These are phyloP conservation scores for Euphydryas editha DNA, from an alignment of 2,888 invertebrate species.

Conservation along the genomic window DNA sequence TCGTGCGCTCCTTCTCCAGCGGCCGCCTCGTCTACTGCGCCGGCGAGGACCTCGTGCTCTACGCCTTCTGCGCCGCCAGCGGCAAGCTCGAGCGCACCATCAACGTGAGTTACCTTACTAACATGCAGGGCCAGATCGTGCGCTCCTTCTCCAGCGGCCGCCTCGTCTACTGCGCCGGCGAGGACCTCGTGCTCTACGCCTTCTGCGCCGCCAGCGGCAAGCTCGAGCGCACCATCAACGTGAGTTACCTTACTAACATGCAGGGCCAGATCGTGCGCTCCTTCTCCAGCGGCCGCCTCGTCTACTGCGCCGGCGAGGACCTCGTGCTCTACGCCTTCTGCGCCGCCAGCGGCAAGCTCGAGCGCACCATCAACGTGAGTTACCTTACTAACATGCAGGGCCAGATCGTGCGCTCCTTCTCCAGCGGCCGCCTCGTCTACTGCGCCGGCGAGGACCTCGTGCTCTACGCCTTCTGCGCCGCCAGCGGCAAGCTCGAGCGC, in stretches of 20 bases:
- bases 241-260: no score
- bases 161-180: no score
- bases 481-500: constrained; percentile 88
- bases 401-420: no score
- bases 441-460: no score
- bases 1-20: neutral
- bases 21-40: constrained; percentile 99
- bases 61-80: constrained; percentile 75
- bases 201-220: neutral
- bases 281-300: no score
- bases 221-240: no score
- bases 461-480: constrained; percentile 82
- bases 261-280: no score
- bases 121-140: neutral
- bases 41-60: constrained; percentile 98
- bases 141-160: neutral
- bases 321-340: constrained; percentile 61
- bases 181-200: neutral
- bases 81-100: constrained; percentile 88
- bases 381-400: no score
- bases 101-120: constrained; percentile 65
- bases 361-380: no score
- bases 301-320: no score
- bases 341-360: constrained; percentile 91
- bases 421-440: no score